A percentile compares a stretch with the other conserved stretches of the same genome.
phyloP scores from a whole-genome alignment of 2,888 invertebrate genomes.

The Tachystola acroxantha region DNA sequence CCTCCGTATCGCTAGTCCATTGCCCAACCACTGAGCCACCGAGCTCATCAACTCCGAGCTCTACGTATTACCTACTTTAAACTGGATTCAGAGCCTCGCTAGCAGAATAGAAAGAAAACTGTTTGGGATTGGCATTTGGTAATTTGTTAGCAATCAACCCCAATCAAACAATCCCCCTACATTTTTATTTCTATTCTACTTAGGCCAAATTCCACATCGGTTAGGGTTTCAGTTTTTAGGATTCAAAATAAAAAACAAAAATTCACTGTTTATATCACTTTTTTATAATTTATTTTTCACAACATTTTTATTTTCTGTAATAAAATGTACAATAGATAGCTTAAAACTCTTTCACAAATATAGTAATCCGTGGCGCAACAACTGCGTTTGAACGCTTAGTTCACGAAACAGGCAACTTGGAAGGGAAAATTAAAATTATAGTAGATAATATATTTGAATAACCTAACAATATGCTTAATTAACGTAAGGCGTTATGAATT shows the following conservation, averaged over 20 bases:
- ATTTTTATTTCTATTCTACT: too few relatives aligned
- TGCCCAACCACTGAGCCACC: too few relatives aligned
- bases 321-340: constrained; percentile 79
- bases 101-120: too few relatives aligned
- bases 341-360: constrained; percentile 77
- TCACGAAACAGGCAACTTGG: constrained; percentile 62
- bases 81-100: too few relatives aligned
- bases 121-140: too few relatives aligned
- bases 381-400: constrained; percentile 40
- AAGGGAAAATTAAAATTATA: constrained; percentile 56
- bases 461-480: constrained; percentile 59
- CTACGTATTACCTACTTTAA: too few relatives aligned
- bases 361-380: constrained; percentile 59
- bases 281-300: constrained; percentile 77
- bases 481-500: constrained; percentile 57
- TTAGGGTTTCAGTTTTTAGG: too few relatives aligned
- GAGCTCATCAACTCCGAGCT: too few relatives aligned
- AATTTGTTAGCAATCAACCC: too few relatives aligned
- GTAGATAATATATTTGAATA: constrained; percentile 56
- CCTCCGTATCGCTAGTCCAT: too few relatives aligned
- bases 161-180: too few relatives aligned
- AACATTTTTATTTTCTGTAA: constrained; percentile 78
- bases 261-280: constrained; percentile 73
- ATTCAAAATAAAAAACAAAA: constrained; percentile 51
- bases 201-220: too few relatives aligned